Conservation (phyloP, 1,140 invertebrate species). For the Zophobas morio region DNA sequence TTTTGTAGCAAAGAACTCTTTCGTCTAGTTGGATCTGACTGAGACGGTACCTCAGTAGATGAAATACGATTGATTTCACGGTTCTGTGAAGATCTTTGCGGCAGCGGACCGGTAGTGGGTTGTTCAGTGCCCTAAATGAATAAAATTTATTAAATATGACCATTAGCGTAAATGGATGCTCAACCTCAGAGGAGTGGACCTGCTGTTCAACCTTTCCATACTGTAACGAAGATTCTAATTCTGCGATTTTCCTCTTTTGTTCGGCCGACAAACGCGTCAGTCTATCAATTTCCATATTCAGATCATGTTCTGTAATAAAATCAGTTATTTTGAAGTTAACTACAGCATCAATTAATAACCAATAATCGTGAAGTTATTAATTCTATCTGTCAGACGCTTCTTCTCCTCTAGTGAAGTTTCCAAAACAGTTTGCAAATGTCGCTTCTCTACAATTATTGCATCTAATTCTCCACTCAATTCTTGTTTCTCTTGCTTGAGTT, state of each 20-base stretch:
- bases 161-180: too few species aligned
- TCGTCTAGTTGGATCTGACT: not conserved
- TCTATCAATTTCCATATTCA: slow-evolving; percentile 70
- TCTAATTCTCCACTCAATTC: slow-evolving; percentile 71
- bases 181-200: not conserved
- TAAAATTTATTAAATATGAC: too few species aligned
- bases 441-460: slow-evolving; percentile 69
- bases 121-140: too few species aligned
- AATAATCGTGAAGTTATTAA: slow-evolving; percentile 70
- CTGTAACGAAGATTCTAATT: slow-evolving; percentile 64
- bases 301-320: slow-evolving; percentile 68
- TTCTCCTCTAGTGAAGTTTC: slow-evolving; percentile 75
- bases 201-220: slow-evolving; percentile 56
- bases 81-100: too few species aligned
- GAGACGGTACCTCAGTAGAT: not conserved
- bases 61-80: not conserved
- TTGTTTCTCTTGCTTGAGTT: slow-evolving; percentile 68
- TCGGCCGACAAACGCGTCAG: slow-evolving; percentile 65
- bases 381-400: slow-evolving; percentile 69
- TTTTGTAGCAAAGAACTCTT: not conserved
- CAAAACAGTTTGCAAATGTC: slow-evolving; percentile 71
- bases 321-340: slow-evolving; percentile 15
- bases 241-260: slow-evolving; percentile 67
- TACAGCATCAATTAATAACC: slow-evolving; percentile 51
- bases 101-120: too few species aligned